Percentiles rank a stretch among this genome's conserved stretches.
Evolutionary conservation across 2,888 invertebrate genomes (phyloP).

Genomic region (Eristalis pertinax): DNA sequence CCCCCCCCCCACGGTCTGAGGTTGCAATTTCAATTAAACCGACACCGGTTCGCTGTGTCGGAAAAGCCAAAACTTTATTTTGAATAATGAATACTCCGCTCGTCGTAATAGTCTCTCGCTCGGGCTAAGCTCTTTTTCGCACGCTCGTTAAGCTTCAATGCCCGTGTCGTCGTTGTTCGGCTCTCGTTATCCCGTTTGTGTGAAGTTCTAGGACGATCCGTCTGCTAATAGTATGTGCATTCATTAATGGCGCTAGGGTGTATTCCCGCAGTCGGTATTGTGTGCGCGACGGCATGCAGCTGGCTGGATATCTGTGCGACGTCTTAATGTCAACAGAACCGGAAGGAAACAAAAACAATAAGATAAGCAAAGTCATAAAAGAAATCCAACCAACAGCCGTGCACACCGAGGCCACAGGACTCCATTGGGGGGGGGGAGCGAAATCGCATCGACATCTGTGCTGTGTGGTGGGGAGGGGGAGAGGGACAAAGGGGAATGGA

Average conservation of each 20-base stretch:
- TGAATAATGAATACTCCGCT: constrained; percentile 41
- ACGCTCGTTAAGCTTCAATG: constrained; percentile 25
- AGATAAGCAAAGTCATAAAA: constrained; percentile 46
- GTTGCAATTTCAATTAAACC: constrained; percentile 64
- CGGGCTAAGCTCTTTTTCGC: constrained; percentile 7
- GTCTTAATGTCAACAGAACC: constrained; percentile 61
- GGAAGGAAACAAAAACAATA: constrained; percentile 47
- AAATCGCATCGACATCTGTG: constrained; percentile 43
- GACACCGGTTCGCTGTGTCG: constrained; percentile 57
- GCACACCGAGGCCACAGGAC: constrained; percentile 12
- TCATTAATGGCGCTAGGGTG: constrained; percentile 55
- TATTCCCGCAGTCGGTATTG: background rate
- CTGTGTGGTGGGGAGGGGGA: background rate
- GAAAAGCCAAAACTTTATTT: constrained; percentile 60
- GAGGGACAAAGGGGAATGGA: too few relatives aligned
- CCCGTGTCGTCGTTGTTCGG: background rate
- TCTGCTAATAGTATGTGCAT: constrained; percentile 71
- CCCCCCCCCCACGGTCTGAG: constrained; percentile 24
- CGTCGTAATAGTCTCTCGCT: constrained; percentile 26
- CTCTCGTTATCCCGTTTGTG: background rate
- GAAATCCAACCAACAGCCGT: constrained; percentile 22
- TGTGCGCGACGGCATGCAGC: background rate
- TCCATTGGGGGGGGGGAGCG: background rate
- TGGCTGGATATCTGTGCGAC: constrained; percentile 17
- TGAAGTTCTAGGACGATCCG: constrained; percentile 20